A percentile compares a stretch with the other conserved stretches of the same genome.
Conservation (phyloP, 2,797 vertebrate genomes). For the Lates japonicus region DNA sequence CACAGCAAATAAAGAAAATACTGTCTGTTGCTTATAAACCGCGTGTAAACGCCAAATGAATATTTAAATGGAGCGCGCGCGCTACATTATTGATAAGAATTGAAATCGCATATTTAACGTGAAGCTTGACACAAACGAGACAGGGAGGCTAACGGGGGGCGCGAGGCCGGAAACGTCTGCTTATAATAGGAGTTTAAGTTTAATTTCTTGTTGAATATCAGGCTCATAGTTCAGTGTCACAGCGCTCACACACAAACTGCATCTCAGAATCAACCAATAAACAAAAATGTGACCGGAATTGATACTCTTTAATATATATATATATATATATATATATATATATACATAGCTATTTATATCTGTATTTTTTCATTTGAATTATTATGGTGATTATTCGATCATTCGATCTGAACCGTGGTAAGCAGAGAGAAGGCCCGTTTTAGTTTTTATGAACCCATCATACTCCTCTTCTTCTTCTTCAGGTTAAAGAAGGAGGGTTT, state of each 20-base stretch:
- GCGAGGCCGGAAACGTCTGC: not conserved
- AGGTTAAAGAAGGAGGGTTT: conserved; percentile 46
- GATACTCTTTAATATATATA: too few relatives aligned
- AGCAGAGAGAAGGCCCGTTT: not conserved
- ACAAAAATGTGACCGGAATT: not conserved
- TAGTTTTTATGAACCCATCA: not conserved
- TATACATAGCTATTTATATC: too few relatives aligned
- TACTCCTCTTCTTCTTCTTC: not conserved
- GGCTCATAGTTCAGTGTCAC: not conserved
- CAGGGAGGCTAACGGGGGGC: not conserved
- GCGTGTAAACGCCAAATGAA: conserved; percentile 52
- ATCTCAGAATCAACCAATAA: conserved; percentile 6
- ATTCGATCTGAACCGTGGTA: not conserved
- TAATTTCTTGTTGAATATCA: conserved; percentile 19
- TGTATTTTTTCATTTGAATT: not conserved
- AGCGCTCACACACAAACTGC: too few relatives aligned
- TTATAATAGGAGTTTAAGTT: conserved; percentile 25
- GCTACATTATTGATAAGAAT: conserved; percentile 72
- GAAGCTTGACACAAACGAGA: conserved; percentile 57
- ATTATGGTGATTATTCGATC: conserved; percentile 15
- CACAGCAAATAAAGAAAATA: conserved; percentile 19
- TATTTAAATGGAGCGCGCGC: conserved; percentile 65
- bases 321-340: too few relatives aligned
- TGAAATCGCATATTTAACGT: conserved; percentile 66
- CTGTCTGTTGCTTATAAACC: conserved; percentile 24